Conservation (phyloP, 1,140 invertebrate genomes). For the Lordiphosa clarofinis region DNA sequence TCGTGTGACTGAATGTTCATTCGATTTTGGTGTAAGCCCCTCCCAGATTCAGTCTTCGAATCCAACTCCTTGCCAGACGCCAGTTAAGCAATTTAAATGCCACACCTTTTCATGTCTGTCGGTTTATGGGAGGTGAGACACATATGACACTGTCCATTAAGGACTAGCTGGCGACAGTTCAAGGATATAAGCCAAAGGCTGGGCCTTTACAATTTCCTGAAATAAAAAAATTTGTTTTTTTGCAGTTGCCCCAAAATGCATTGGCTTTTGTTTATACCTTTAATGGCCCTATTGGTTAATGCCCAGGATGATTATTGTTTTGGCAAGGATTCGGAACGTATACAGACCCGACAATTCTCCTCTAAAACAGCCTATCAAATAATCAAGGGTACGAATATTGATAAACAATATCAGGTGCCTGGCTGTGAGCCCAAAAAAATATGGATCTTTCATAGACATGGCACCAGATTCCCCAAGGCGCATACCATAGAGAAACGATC, state of each 20-base stretch:
- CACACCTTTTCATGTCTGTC: constrained; percentile 54
- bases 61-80: constrained; percentile 57
- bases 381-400: constrained; percentile 80
- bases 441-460: constrained; percentile 84
- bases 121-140: constrained; percentile 19
- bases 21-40: constrained; percentile 46
- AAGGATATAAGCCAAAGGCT: constrained; percentile 63
- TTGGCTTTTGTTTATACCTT: constrained; percentile 31
- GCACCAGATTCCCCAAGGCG: constrained; percentile 82
- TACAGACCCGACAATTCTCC: constrained; percentile 82
- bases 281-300: constrained; percentile 28
- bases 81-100: constrained; percentile 69
- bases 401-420: constrained; percentile 81
- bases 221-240: constrained; percentile 10
- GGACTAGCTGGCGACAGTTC: constrained; percentile 50
- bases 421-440: constrained; percentile 84
- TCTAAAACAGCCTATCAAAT: constrained; percentile 85
- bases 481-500: constrained; percentile 81
- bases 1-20: constrained; percentile 49
- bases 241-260: constrained; percentile 45
- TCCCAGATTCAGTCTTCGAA: constrained; percentile 47
- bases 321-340: constrained; percentile 82
- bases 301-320: constrained; percentile 82
- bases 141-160: constrained; percentile 62
- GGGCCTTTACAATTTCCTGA: constrained; percentile 45